Evolutionary conservation across 1,140 invertebrate genomes (phyloP).

Genomic region (Palaemon carinicauda): DNA sequence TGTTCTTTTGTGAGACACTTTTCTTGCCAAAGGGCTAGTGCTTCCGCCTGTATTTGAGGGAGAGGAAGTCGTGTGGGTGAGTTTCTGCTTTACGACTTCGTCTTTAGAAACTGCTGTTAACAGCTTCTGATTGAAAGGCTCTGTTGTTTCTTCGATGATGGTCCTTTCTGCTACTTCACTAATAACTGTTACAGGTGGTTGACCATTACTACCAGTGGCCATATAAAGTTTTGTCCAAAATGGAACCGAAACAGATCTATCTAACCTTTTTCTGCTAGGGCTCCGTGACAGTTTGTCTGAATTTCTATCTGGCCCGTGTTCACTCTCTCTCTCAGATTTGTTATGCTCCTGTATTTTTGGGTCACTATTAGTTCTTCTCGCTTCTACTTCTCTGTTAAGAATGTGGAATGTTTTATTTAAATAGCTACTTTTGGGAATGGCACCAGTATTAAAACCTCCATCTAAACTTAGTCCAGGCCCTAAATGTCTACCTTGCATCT

Average conservation of each 20-base stretch:
- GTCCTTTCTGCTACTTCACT: background rate
- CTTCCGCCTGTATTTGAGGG: background rate
- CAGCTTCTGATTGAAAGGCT: background rate
- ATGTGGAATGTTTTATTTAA: background rate
- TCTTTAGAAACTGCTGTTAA: background rate
- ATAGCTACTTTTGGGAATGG: background rate
- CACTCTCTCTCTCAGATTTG: background rate
- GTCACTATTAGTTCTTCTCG: background rate
- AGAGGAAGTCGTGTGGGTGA: background rate
- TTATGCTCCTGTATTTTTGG: background rate
- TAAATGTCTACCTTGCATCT: background rate
- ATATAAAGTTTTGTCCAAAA: constrained; percentile 5
- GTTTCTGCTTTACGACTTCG: background rate
- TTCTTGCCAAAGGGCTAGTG: background rate
- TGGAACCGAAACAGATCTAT: constrained; percentile 18
- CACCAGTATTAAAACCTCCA: background rate
- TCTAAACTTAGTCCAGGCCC: background rate
- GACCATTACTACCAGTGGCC: background rate
- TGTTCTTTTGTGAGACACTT: constrained; percentile 5
- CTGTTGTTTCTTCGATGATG: background rate
- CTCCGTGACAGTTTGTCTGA: background rate
- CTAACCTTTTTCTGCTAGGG: background rate
- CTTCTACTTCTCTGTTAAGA: background rate
- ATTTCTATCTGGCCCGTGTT: background rate
- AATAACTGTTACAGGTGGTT: background rate